A percentile compares a stretch with the other conserved stretches of the same genome.
Evolutionary conservation across 2,888 invertebrate species (phyloP).

Genomic region (Tuta absoluta): DNA sequence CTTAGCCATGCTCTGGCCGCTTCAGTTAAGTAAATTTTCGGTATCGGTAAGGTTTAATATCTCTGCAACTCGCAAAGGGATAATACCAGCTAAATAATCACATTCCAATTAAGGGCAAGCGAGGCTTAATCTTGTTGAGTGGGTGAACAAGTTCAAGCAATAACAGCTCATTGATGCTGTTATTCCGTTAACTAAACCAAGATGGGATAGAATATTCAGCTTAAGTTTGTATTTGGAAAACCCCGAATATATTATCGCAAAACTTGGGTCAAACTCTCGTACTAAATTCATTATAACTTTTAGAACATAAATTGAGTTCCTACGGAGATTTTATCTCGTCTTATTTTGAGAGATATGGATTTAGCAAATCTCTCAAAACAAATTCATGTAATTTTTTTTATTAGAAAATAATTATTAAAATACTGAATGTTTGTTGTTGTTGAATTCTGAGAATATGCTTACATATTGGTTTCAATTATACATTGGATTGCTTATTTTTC

Average conservation of each 20-base stretch:
- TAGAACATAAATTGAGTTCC: neutral
- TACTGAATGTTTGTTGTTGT: too few species aligned
- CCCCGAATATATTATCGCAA: conserved; percentile 1
- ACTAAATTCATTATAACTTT: conserved; percentile 19
- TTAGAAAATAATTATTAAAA: too few species aligned
- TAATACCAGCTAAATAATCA: neutral
- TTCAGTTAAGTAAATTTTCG: too few species aligned
- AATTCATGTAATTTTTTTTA: too few species aligned
- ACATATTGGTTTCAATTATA: too few species aligned
- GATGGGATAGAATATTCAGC: conserved; percentile 11
- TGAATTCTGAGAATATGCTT: too few species aligned
- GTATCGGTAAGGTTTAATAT: neutral
- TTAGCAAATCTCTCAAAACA: neutral
- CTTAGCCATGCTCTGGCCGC: too few species aligned
- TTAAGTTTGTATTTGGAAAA: neutral
- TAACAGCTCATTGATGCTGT: conserved; percentile 1
- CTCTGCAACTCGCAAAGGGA: neutral
- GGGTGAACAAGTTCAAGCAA: conserved; percentile 8
- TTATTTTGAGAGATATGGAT: neutral
- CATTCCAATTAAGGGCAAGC: conserved; percentile 15
- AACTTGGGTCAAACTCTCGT: conserved; percentile 8
- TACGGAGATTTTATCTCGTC: neutral
- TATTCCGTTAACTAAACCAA: conserved; percentile 1
- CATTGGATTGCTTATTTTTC: neutral
- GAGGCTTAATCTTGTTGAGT: conserved; percentile 9